Conservation (phyloP, 2,797 vertebrate genomes). For the Erethizon dorsatum region DNA sequence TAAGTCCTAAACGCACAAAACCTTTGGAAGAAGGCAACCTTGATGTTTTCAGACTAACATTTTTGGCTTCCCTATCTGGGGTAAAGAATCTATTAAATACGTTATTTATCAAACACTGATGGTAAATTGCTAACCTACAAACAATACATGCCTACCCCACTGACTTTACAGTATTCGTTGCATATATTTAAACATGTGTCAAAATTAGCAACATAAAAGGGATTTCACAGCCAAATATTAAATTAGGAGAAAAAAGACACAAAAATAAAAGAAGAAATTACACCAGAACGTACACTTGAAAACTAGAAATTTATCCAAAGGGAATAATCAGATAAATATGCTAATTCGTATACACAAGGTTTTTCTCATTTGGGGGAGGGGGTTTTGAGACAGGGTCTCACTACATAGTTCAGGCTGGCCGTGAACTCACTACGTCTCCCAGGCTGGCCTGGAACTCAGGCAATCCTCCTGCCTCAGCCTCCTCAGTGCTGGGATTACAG, state of each 20-base stretch:
- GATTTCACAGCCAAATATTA: slow-evolving; percentile 54
- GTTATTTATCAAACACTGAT: slow-evolving; percentile 67
- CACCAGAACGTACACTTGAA: slow-evolving; percentile 55
- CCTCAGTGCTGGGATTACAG: neutral
- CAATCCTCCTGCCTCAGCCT: neutral
- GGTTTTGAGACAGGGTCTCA: neutral
- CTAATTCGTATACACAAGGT: slow-evolving; percentile 18
- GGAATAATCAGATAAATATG: slow-evolving; percentile 68
- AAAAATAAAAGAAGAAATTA: slow-evolving; percentile 52
- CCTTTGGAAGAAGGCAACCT: slow-evolving; percentile 64
- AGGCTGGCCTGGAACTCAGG: neutral
- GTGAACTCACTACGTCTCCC: neutral
- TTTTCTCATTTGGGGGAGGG: neutral
- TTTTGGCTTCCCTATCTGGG: slow-evolving; percentile 66
- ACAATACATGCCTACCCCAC: neutral
- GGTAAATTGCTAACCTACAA: slow-evolving; percentile 71
- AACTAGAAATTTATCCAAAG: slow-evolving; percentile 69
- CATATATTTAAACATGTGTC: slow-evolving; percentile 59
- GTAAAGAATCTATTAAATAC: slow-evolving; percentile 66
- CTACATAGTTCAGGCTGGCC: neutral
- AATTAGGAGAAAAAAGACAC: slow-evolving; percentile 29
- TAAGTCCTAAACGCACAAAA: slow-evolving; percentile 50
- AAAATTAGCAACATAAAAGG: slow-evolving; percentile 67
- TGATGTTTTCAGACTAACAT: slow-evolving; percentile 41
- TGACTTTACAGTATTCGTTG: slow-evolving; percentile 73